A percentile compares a stretch with the other conserved stretches of the same genome.
Evolutionary conservation across 2,888 invertebrate species (phyloP).

Genomic region (Drosophila paramelanica): DNA sequence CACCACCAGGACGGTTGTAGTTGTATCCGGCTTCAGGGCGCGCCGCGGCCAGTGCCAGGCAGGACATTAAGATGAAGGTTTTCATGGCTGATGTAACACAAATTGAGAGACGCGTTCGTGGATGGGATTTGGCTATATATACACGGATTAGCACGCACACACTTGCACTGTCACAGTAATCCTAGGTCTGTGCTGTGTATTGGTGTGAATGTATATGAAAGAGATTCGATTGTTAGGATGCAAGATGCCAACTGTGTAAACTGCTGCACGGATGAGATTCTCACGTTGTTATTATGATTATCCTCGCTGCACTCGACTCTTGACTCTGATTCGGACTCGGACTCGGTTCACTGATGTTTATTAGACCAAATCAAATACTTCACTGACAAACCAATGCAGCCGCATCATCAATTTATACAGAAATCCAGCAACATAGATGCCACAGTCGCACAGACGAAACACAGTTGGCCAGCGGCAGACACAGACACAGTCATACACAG

Average conservation of each 20-base stretch:
- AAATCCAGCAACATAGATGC: slow-evolving; percentile 73
- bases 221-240: slow-evolving; percentile 59
- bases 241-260: slow-evolving; percentile 26
- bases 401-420: slow-evolving; percentile 85
- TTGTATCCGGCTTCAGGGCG: slow-evolving; percentile 85
- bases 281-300: slow-evolving; percentile 56
- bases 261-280: slow-evolving; percentile 42
- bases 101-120: slow-evolving; percentile 45
- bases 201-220: slow-evolving; percentile 55
- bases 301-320: slow-evolving; percentile 63
- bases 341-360: slow-evolving; percentile 82
- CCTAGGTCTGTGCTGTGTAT: slow-evolving; percentile 75
- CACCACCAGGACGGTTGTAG: slow-evolving; percentile 85
- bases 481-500: slow-evolving; percentile 50
- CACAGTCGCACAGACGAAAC: slow-evolving; percentile 47
- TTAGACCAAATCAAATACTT: slow-evolving; percentile 85
- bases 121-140: slow-evolving; percentile 12
- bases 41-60: slow-evolving; percentile 84
- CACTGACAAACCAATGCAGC: slow-evolving; percentile 84
- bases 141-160: slow-evolving; percentile 61
- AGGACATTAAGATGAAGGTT: slow-evolving; percentile 85
- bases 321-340: slow-evolving; percentile 50
- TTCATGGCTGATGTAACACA: slow-evolving; percentile 76
- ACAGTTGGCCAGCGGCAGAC: slow-evolving; percentile 43
- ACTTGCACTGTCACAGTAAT: slow-evolving; percentile 80